Base-by-base conservation (phyloP, 2,888 invertebrate species). In the Cistogaster globosa region DNA sequence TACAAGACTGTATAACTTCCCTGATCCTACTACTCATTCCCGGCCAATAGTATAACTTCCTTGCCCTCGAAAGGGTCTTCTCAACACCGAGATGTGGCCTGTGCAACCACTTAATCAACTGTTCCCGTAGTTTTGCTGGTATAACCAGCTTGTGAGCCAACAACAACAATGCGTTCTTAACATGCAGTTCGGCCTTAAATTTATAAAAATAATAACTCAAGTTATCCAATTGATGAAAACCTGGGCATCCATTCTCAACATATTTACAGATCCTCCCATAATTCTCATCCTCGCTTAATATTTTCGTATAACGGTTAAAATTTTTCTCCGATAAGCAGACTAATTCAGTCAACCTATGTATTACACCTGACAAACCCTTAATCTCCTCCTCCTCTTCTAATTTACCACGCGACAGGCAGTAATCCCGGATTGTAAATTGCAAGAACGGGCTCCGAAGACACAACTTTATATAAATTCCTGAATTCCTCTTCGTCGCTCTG, bases 221-320 rank as follows among this genome's bases (percentile, higher is more conserved):
- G 8, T 26, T 0, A 32, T 48, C 4, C 8, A 67, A 38, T 20
- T 38, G 7, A 22, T 38, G 38, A 3, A 53, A 68, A 2, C 22
- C 7, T 1, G 68, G 53, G 38, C 68, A 68, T 6, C 55, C 68
- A 20, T 38, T 55, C 9, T 55, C 68, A 38, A 55, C 20, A 11
- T 55, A n/a, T n/a, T n/a, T n/a, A n/a, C n/a, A n/a, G n/a, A n/a
- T n/a, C n/a, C n/a, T n/a, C n/a, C n/a, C n/a, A n/a, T n/a, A n/a
- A n/a, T n/a, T n/a, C n/a, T n/a, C n/a, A n/a, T n/a, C n/a, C n/a
- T n/a, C n/a, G n/a, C n/a, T n/a, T n/a, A n/a, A n/a, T n/a, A n/a
- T n/a, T n/a, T n/a, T n/a, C n/a, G n/a, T n/a, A n/a, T n/a, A 68
- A 8, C 48, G 32, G 1, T 51, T 16, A 18, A 32, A 67, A 67